A percentile compares a stretch with the other conserved stretches of the same genome.
Conservation (phyloP, 1,140 invertebrate genomes). For the Chionoecetes opilio region DNA sequence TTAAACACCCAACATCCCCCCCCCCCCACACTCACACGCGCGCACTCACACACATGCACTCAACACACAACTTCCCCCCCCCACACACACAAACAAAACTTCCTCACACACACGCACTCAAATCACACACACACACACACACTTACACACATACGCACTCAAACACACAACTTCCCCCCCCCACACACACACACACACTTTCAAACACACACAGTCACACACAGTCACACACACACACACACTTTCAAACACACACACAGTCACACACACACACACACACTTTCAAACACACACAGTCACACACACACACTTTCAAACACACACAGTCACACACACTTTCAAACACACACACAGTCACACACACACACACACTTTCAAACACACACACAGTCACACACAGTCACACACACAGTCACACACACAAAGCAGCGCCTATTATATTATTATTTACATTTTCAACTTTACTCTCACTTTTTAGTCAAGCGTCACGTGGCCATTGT, state of each 20-base stretch:
- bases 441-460: no score
- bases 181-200: not conserved
- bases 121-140: not conserved
- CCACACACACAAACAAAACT: no score
- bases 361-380: not conserved
- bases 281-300: not conserved
- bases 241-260: not conserved
- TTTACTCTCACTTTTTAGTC: not conserved
- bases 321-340: not conserved
- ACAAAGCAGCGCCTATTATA: not conserved
- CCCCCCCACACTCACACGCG: no score
- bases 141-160: not conserved
- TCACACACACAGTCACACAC: not conserved
- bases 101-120: no score
- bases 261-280: not conserved
- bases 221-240: not conserved
- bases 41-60: no score
- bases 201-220: not conserved
- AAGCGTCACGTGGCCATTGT: constrained; percentile 4
- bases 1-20: no score
- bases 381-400: not conserved
- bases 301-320: no score
- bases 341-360: not conserved
- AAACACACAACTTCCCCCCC: not conserved
- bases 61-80: no score